Conservation (phyloP, 1,140 invertebrate species). For the Chymomyza costata region DNA sequence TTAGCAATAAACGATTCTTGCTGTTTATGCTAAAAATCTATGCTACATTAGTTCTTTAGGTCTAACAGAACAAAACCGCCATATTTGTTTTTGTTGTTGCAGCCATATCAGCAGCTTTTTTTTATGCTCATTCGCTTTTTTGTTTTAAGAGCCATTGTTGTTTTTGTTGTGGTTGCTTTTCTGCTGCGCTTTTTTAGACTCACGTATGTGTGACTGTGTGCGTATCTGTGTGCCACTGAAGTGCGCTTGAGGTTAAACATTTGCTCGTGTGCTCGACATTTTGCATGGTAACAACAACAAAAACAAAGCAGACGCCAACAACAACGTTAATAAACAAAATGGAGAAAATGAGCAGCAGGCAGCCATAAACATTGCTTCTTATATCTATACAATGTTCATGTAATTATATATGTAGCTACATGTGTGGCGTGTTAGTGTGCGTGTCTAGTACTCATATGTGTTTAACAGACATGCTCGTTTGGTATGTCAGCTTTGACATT, state of each 20-base stretch:
- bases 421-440: too few relatives aligned
- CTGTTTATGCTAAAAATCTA: conserved; percentile 64
- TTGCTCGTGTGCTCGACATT: conserved; percentile 5
- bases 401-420: conserved; percentile 52
- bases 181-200: conserved; percentile 53
- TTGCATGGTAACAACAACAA: conserved; percentile 17
- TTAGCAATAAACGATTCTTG: conserved; percentile 46
- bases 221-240: conserved; percentile 49
- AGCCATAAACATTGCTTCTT: conserved; percentile 48
- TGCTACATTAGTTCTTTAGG: conserved; percentile 68
- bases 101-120: neutral
- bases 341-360: conserved; percentile 38
- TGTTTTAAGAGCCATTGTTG: conserved; percentile 52
- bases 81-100: conserved; percentile 23
- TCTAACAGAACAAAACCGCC: conserved; percentile 17
- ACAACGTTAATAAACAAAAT: conserved; percentile 27
- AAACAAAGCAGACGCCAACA: conserved; percentile 3
- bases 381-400: conserved; percentile 34
- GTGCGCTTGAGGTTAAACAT: conserved; percentile 57
- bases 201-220: conserved; percentile 31
- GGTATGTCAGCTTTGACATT: too few relatives aligned
- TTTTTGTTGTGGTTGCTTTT: conserved; percentile 49
- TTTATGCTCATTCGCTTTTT: conserved; percentile 26
- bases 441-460: too few relatives aligned
- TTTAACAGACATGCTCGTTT: too few relatives aligned